Evolutionary conservation across 2,113 vertebrate genomes (phyloP), one percentile per base, ranked within the genome.

Genomic region (rat (Rattus norvegicus)): DNA sequence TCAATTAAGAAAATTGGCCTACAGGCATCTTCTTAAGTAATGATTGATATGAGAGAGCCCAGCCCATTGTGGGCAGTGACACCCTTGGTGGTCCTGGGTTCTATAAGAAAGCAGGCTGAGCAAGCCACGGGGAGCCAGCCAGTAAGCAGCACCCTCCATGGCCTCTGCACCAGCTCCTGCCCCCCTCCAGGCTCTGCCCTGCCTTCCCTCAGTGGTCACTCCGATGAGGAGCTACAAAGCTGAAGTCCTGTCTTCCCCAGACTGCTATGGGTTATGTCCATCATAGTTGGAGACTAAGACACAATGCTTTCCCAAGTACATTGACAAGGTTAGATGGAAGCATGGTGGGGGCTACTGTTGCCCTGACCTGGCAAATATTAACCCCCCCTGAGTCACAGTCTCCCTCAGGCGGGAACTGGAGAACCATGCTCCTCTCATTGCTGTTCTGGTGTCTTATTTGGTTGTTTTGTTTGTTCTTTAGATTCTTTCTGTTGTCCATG

Each of bases 371-470:
- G 24, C 5, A 26, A 70, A n/a, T 67, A 24, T 28, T 0, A 33
- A 36, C 33, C 19, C 28, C 28, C 0, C 52, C 0, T 5, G 17
- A 39, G 28, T 67, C 9, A 0, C 65, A 3, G 43, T 90, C 9
- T 8, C 2, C 30, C 8, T 6, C 14, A 16, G 72, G 19, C 73
- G 30, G 59, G 30, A 67, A 91, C 81, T 7, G 2, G 33, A 73
- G 43, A 49, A 24, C 43, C 4, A 4, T 0, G 0, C 7, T 47
- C 2, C 12, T 65, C 61, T 5, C 36, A 70, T 26, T 20, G 9
- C 33, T 72, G 43, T 39, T 17, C 70, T 39, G 17, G 36, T 20
- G 36, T n/a, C 36, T 72, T 39, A 7, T 19, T 20, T 72, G 19
- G 28, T n/a, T 72, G 36, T n/a, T n/a, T 72, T 19, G 69, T 72